Conservation (phyloP, 1,140 invertebrate species). For the Calliphora vicina region DNA sequence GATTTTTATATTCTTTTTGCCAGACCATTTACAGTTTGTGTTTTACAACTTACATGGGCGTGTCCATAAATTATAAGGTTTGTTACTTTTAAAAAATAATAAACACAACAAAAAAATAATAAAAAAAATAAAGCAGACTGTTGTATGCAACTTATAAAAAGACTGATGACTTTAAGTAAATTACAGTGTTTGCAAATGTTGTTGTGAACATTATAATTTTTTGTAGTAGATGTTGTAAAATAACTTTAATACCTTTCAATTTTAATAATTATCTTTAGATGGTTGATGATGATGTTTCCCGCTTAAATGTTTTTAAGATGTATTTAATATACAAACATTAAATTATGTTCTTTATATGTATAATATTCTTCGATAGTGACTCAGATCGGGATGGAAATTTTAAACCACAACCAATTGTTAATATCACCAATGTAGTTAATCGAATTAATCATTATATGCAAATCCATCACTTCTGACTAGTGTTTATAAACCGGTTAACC, state of each 20-base stretch:
- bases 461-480: too few relatives aligned
- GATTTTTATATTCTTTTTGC: background rate
- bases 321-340: too few relatives aligned
- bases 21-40: background rate
- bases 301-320: background rate
- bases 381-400: too few relatives aligned
- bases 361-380: too few relatives aligned
- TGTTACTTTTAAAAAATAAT: constrained; percentile 46
- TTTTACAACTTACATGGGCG: constrained; percentile 43
- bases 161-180: constrained; percentile 55
- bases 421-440: too few relatives aligned
- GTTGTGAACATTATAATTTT: constrained; percentile 59
- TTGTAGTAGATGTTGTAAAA: constrained; percentile 36
- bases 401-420: too few relatives aligned
- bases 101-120: background rate
- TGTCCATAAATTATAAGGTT: constrained; percentile 61
- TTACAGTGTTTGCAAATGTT: constrained; percentile 63
- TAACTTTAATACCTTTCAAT: background rate
- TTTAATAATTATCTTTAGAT: background rate
- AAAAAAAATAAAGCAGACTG: background rate
- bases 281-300: background rate
- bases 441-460: too few relatives aligned
- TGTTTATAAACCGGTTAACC: too few relatives aligned
- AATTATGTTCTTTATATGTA: too few relatives aligned
- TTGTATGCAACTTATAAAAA: background rate